These are phyloP conservation scores for Lophura nycthemera DNA, from an alignment of 2,113 vertebrate species.

Conservation along the genomic window DNA sequence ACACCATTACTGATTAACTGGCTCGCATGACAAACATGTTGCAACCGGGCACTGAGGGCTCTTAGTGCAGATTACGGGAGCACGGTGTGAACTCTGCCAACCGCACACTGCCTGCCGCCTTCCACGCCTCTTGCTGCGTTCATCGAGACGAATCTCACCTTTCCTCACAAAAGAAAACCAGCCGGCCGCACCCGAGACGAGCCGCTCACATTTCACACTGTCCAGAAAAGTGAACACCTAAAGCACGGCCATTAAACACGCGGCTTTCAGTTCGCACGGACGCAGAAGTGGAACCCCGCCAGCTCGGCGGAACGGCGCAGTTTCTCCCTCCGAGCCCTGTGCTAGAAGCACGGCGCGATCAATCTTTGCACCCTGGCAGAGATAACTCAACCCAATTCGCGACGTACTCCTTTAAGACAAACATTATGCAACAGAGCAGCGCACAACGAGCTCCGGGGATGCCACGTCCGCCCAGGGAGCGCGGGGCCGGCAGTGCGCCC, in stretches of 20 bases:
- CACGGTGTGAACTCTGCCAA: not conserved
- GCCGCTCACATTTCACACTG: not conserved
- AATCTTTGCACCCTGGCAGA: not conserved
- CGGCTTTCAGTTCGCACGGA: not conserved
- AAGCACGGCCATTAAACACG: not conserved
- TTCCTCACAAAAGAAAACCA: not conserved
- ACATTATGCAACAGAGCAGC: not conserved
- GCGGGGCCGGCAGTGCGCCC: too few relatives aligned
- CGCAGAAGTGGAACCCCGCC: not conserved
- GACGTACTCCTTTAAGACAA: not conserved
- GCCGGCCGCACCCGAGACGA: not conserved
- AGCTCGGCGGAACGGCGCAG: not conserved
- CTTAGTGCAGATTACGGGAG: not conserved
- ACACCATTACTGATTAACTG: conserved; percentile 59
- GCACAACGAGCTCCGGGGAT: not conserved
- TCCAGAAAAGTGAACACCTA: not conserved
- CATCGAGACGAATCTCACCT: not conserved
- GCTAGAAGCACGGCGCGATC: not conserved
- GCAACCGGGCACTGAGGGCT: not conserved
- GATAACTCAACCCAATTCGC: not conserved
- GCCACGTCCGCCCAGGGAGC: not conserved
- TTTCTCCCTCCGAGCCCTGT: not conserved
- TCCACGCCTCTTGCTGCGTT: not conserved
- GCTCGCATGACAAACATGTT: conserved; percentile 5
- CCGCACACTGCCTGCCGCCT: not conserved